Conservation (phyloP, 2,888 invertebrate species). For the Dryadula phaetusa region DNA sequence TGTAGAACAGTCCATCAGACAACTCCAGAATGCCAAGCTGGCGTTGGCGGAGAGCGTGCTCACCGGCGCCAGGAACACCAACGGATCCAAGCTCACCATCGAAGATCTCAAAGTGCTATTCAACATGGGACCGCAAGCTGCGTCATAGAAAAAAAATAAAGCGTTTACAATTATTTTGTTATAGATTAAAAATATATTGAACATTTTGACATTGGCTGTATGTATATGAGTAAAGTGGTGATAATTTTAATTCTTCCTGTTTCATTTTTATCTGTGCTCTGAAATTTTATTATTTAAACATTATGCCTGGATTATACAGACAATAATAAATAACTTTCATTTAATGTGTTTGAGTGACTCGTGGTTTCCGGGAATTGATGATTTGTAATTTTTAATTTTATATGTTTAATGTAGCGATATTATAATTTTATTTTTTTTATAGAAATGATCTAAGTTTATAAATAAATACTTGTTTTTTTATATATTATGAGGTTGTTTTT, state of each 20-base stretch:
- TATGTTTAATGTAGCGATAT: constrained; percentile 5
- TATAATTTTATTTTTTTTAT: constrained; percentile 23
- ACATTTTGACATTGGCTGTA: no score
- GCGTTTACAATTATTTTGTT: not conserved
- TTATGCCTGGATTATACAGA: not conserved
- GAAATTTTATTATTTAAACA: not conserved
- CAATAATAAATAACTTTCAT: not conserved
- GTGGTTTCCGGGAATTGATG: not conserved
- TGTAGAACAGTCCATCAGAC: constrained; percentile 93
- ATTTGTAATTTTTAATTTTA: not conserved
- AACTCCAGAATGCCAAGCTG: constrained; percentile 91
- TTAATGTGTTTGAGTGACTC: not conserved
- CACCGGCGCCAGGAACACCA: constrained; percentile 86
- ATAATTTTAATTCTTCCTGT: not conserved
- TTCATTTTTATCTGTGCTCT: not conserved
- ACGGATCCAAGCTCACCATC: constrained; percentile 89
- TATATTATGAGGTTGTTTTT: not conserved
- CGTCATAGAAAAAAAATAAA: no score
- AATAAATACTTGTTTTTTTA: constrained; percentile 32
- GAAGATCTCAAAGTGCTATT: constrained; percentile 91
- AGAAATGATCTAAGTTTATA: constrained; percentile 21
- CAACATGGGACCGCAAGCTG: constrained; percentile 71
- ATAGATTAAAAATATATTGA: not conserved
- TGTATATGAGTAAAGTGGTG: not conserved
- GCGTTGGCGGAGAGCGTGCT: constrained; percentile 91